phyloP scores from a whole-genome alignment of 2,888 invertebrate species.

The Agrochola lychnidis region DNA sequence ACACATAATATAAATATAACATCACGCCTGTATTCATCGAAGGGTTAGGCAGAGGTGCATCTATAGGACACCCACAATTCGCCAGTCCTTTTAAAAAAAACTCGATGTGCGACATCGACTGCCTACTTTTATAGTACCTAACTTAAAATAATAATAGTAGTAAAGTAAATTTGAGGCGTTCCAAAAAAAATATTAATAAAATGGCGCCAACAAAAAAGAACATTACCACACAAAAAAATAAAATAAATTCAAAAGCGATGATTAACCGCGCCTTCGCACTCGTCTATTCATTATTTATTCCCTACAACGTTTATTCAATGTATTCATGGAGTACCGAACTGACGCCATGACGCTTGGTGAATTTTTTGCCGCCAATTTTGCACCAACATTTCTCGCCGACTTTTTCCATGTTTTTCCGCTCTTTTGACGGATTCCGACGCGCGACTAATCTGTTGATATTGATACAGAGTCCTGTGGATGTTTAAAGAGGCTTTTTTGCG shows the following conservation, averaged over 20 bases:
- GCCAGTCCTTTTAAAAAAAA: not conserved
- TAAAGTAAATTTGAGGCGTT: not conserved
- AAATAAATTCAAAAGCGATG: constrained; percentile 82
- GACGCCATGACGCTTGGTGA: constrained; percentile 39
- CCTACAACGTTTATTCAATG: constrained; percentile 81
- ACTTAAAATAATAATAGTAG: constrained; percentile 1
- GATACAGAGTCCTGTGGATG: constrained; percentile 72
- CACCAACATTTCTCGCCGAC: constrained; percentile 66
- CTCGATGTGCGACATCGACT: not conserved
- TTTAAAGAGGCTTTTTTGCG: constrained; percentile 58
- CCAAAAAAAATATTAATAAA: not conserved
- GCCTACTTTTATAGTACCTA: not conserved
- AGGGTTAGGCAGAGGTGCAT: too few species aligned
- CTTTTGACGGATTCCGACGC: constrained; percentile 78
- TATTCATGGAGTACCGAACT: constrained; percentile 80
- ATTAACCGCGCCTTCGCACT: constrained; percentile 79
- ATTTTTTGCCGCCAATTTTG: constrained; percentile 67
- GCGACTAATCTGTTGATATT: constrained; percentile 86
- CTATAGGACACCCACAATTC: too few species aligned
- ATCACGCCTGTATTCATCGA: too few species aligned
- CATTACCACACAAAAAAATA: constrained; percentile 51
- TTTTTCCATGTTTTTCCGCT: constrained; percentile 76
- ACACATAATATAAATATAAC: too few species aligned
- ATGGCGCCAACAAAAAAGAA: not conserved
- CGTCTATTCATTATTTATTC: constrained; percentile 88